Percentiles rank a stretch among this genome's conserved stretches.
Conservation (phyloP, 2,888 invertebrate genomes). For the Brenthis hecate region DNA sequence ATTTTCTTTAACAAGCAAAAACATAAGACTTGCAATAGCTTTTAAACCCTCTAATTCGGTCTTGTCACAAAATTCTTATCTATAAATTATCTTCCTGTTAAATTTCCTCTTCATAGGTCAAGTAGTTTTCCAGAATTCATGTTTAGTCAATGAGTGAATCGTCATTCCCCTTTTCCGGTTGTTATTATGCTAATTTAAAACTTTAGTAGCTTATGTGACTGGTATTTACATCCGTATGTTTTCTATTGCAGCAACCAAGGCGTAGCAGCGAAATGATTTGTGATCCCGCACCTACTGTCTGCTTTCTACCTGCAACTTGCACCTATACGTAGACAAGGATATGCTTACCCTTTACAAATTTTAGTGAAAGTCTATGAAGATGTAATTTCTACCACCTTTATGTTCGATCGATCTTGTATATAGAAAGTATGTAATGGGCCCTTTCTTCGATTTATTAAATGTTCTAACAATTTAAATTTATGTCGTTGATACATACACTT, state of each 20-base stretch:
- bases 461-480: slow-evolving; percentile 8
- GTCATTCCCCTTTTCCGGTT: no score
- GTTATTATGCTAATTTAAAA: no score
- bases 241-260: slow-evolving; percentile 31
- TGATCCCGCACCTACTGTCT: slow-evolving; percentile 39
- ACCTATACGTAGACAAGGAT: slow-evolving; percentile 33
- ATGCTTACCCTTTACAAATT: slow-evolving; percentile 38
- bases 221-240: slow-evolving; percentile 21
- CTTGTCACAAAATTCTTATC: no score
- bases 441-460: slow-evolving; percentile 8
- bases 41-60: no score
- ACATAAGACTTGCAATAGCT: no score
- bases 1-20: no score
- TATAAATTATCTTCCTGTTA: no score
- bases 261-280: slow-evolving; percentile 44
- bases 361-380: slow-evolving; percentile 38
- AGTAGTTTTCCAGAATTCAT: no score
- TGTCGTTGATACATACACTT: background rate
- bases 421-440: slow-evolving; percentile 21
- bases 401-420: slow-evolving; percentile 19
- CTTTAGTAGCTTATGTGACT: background rate
- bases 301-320: slow-evolving; percentile 39
- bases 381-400: slow-evolving; percentile 33
- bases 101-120: no score
- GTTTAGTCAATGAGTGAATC: no score